A percentile compares a stretch with the other conserved stretches of the same genome.
Conservation (phyloP, 2,113 vertebrate species). For the Syngnathus scovelli region DNA sequence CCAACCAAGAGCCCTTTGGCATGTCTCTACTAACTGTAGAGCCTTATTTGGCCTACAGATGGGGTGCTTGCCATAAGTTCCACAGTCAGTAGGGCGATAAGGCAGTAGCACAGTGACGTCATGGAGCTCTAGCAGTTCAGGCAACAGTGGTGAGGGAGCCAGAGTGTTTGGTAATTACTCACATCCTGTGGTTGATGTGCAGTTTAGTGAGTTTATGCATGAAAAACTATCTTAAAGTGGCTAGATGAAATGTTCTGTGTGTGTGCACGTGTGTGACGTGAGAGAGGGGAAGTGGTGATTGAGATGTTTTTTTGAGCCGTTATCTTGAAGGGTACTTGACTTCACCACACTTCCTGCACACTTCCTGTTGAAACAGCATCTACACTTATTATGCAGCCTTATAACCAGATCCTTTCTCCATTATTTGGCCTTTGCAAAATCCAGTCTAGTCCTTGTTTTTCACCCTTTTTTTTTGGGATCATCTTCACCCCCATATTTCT, state of each 20-base stretch:
- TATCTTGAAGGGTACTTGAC: conserved; percentile 36
- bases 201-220: not conserved
- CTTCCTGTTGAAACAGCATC: conserved; percentile 31
- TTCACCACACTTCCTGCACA: conserved; percentile 42
- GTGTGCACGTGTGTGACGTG: not conserved
- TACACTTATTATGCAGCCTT: not conserved
- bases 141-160: conserved; percentile 24
- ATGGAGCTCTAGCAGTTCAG: conserved; percentile 31
- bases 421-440: too few relatives aligned
- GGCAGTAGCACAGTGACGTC: conserved; percentile 61
- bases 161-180: conserved; percentile 35
- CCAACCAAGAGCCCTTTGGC: conserved; percentile 30
- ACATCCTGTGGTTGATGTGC: not conserved
- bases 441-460: too few relatives aligned
- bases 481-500: conserved; percentile 12
- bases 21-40: not conserved
- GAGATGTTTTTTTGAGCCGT: conserved; percentile 1
- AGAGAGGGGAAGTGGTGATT: conserved; percentile 33
- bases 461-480: too few relatives aligned
- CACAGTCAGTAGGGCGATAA: conserved; percentile 37
- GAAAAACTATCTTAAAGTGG: not conserved
- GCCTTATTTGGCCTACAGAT: conserved; percentile 7
- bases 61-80: conserved; percentile 41
- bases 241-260: too few relatives aligned
- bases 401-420: too few relatives aligned